These are phyloP conservation scores for Gymnarchus niloticus DNA, from an alignment of 2,113 vertebrate genomes.

Conservation along the genomic window DNA sequence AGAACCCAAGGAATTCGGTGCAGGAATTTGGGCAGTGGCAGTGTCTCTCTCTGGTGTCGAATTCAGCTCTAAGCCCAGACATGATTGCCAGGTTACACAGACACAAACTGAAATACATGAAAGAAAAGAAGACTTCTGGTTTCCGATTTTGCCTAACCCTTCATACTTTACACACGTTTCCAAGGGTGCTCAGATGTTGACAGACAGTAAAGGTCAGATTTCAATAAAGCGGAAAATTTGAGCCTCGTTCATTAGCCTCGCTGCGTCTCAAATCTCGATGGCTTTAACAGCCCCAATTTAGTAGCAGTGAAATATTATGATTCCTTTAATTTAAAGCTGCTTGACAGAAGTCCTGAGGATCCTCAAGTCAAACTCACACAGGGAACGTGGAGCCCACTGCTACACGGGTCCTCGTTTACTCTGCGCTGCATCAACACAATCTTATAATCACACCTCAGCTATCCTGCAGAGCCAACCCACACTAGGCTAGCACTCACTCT, in stretches of 20 bases:
- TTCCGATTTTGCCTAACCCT: not conserved
- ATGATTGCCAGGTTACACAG: not conserved
- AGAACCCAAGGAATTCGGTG: not conserved
- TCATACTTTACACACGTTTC: not conserved
- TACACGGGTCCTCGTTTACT: too few relatives aligned
- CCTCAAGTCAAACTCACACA: not conserved
- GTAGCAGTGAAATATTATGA: not conserved
- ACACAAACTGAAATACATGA: too few relatives aligned
- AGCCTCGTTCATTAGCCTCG: not conserved
- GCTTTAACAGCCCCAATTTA: conserved; percentile 1
- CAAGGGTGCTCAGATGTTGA: not conserved
- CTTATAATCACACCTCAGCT: not conserved
- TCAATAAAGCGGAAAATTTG: not conserved
- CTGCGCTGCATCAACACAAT: too few relatives aligned
- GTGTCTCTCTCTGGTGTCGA: not conserved
- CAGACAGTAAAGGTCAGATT: not conserved
- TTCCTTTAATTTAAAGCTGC: conserved; percentile 1
- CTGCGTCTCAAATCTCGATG: not conserved
- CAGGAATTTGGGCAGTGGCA: not conserved
- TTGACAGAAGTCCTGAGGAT: not conserved
- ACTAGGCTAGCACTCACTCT: not conserved
- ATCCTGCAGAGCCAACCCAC: not conserved
- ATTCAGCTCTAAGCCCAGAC: not conserved
- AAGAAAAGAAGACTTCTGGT: not conserved
- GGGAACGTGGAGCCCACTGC: not conserved